These are phyloP conservation scores for Thinocorus orbignyianus DNA, from an alignment of 2,113 vertebrate species.

Conservation along the genomic window DNA sequence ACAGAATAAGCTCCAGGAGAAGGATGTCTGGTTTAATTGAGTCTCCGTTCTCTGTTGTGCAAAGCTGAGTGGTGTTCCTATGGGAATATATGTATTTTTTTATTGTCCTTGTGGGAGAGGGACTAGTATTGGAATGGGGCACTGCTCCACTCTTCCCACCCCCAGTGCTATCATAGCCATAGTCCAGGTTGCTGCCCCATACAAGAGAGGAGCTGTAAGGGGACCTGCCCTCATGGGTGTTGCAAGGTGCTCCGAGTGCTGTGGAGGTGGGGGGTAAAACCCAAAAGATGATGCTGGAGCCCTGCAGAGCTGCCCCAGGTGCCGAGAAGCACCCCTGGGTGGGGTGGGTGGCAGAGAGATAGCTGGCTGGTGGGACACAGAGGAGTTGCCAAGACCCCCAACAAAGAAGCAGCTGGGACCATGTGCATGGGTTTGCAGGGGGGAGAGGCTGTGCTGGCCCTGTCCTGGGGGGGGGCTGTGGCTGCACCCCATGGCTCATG, in stretches of 20 bases:
- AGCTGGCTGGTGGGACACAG: neutral
- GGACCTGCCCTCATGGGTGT: neutral
- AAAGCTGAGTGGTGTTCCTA: neutral
- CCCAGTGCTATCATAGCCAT: neutral
- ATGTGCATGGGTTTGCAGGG: rapidly evolving
- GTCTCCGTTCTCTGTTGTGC: neutral
- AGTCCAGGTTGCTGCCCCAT: neutral
- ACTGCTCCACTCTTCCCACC: neutral
- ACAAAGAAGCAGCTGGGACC: neutral
- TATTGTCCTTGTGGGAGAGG: neutral
- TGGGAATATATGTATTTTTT: neutral
- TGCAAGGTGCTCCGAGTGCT: neutral
- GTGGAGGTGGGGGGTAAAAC: neutral
- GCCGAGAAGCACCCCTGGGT: neutral
- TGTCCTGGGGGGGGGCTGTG: neutral
- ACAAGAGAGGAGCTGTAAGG: neutral
- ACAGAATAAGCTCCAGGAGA: neutral
- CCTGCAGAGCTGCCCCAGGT: neutral
- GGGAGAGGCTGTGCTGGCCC: neutral
- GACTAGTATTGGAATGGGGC: neutral
- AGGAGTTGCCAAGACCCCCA: neutral
- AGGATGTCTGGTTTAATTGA: neutral
- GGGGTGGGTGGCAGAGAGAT: neutral
- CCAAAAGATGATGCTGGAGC: neutral
- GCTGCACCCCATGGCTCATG: neutral